Percentiles rank a stretch among this genome's conserved stretches.
Conservation (phyloP, 2,113 vertebrate genomes). For the Megaleporinus macrocephalus region DNA sequence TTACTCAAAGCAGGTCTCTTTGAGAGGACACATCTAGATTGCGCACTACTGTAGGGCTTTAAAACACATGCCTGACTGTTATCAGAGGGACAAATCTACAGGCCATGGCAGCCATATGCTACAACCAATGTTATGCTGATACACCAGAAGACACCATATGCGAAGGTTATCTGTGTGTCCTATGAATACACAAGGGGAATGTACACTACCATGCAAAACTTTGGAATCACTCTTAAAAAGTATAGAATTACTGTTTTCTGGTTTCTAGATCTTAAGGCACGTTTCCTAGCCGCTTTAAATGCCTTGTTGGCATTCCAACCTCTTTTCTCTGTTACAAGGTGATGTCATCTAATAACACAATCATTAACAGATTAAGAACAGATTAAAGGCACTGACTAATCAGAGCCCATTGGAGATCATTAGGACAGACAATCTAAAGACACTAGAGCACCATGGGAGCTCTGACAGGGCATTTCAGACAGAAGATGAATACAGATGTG, state of each 20-base stretch:
- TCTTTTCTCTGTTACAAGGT: no score
- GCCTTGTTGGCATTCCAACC: no score
- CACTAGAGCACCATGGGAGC: no score
- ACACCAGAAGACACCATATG: slow-evolving; percentile 5
- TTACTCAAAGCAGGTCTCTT: slow-evolving; percentile 16
- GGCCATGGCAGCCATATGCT: slow-evolving; percentile 24
- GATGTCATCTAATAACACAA: no score
- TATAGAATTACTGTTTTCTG: neutral
- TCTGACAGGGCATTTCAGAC: no score
- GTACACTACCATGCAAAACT: neutral
- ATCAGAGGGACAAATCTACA: slow-evolving; percentile 17
- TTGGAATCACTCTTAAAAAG: neutral
- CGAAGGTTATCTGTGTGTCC: neutral
- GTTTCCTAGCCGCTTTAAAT: no score
- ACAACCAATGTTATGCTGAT: neutral
- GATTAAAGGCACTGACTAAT: no score
- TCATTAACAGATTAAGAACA: no score
- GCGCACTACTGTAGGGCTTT: neutral
- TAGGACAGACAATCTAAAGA: no score
- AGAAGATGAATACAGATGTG: no score
- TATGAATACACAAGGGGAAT: neutral
- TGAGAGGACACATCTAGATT: neutral
- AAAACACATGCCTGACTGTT: slow-evolving; percentile 35
- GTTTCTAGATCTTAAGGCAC: neutral
- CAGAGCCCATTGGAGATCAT: no score